Conservation (phyloP, 2,888 invertebrate genomes). For the Diarsia mendica region DNA sequence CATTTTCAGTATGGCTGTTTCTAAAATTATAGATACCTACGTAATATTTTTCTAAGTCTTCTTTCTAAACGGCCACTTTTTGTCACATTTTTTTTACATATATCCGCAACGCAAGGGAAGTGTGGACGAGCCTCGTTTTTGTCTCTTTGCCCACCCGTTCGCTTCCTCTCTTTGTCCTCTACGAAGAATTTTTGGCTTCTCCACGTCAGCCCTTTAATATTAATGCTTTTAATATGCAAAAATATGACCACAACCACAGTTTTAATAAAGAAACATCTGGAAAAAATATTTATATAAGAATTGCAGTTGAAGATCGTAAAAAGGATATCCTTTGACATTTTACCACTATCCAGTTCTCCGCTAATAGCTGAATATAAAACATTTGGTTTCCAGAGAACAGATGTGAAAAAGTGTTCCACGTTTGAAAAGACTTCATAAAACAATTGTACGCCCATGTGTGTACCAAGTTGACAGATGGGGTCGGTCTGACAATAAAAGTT, state of each 20-base stretch:
- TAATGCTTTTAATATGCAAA: slow-evolving; percentile 76
- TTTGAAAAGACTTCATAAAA: slow-evolving; percentile 59
- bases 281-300: not conserved
- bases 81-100: slow-evolving; percentile 74
- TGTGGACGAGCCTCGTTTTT: slow-evolving; percentile 80
- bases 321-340: slow-evolving; percentile 29
- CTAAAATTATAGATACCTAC: not conserved
- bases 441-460: slow-evolving; percentile 60
- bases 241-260: slow-evolving; percentile 49
- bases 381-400: slow-evolving; percentile 63
- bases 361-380: slow-evolving; percentile 51
- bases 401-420: slow-evolving; percentile 61
- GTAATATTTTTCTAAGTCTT: slow-evolving; percentile 68
- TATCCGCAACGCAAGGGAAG: slow-evolving; percentile 80
- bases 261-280: slow-evolving; percentile 17
- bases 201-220: slow-evolving; percentile 77
- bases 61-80: slow-evolving; percentile 71
- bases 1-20: not conserved
- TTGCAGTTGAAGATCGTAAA: not conserved
- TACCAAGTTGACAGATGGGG: slow-evolving; percentile 64
- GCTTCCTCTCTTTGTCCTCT: slow-evolving; percentile 88
- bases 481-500: slow-evolving; percentile 62
- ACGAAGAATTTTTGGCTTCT: slow-evolving; percentile 85
- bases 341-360: slow-evolving; percentile 25
- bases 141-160: slow-evolving; percentile 81